A percentile compares a stretch with the other conserved stretches of the same genome.
These are phyloP conservation scores for Rhynchopsitta pachyrhyncha DNA, from an alignment of 2,113 vertebrate species.

Conservation along the genomic window DNA sequence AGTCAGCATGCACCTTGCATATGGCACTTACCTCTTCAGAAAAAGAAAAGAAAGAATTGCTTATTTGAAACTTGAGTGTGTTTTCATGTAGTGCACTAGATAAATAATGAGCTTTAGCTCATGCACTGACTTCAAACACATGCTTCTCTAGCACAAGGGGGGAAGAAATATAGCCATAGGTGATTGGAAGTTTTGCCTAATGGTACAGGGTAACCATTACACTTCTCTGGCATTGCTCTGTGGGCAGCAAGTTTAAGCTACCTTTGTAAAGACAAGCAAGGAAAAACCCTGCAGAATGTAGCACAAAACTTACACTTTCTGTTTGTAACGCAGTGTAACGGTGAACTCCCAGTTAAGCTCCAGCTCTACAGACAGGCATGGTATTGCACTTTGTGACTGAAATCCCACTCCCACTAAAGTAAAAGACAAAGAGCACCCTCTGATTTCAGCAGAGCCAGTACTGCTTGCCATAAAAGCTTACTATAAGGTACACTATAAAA, in stretches of 20 bases:
- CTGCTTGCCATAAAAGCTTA: not conserved
- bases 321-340: not conserved
- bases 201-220: rapidly evolving
- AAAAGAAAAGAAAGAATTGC: not conserved
- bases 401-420: not conserved
- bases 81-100: not conserved
- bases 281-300: not conserved
- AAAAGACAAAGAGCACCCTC: not conserved
- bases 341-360: not conserved
- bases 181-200: not conserved
- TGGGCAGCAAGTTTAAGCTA: not conserved
- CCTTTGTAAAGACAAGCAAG: not conserved
- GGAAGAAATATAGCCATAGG: not conserved
- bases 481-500: not conserved
- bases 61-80: not conserved
- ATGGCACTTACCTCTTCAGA: not conserved
- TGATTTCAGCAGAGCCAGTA: not conserved
- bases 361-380: not conserved
- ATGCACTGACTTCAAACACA: not conserved
- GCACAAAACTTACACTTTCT: not conserved
- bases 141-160: not conserved
- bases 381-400: rapidly evolving
- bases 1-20: not conserved
- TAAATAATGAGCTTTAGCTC: not conserved
- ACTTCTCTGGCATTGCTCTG: not conserved